Percentiles rank a stretch among this genome's conserved stretches.
Conservation (phyloP, 2,797 vertebrate species). For the Nyctibius grandis region DNA sequence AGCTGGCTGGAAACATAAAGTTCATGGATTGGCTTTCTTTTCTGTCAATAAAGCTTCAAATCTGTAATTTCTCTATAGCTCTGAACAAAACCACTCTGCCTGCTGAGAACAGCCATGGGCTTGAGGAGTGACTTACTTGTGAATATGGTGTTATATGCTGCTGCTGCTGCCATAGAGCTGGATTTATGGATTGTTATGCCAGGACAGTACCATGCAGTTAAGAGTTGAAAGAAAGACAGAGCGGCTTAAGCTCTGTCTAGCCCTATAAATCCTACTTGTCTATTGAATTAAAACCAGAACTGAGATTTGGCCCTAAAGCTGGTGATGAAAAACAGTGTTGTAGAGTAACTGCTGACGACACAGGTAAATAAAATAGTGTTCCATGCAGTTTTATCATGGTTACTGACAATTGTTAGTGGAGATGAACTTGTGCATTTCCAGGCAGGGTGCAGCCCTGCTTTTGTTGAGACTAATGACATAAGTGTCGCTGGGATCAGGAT, state of each 20-base stretch:
- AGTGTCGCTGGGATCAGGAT: background rate
- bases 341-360: background rate
- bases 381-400: background rate
- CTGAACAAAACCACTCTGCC: background rate
- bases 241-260: background rate
- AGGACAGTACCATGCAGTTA: background rate
- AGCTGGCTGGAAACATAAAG: background rate
- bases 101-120: background rate
- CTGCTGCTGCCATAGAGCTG: background rate
- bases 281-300: background rate
- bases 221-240: background rate
- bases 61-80: background rate
- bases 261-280: background rate
- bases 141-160: background rate
- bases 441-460: background rate
- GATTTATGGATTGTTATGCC: background rate
- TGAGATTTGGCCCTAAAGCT: background rate
- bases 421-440: background rate
- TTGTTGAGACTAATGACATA: background rate
- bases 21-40: background rate
- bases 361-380: background rate
- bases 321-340: background rate
- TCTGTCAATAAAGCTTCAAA: background rate
- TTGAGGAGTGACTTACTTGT: background rate
- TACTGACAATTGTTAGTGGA: background rate